Conservation (phyloP, 2,888 invertebrate genomes). For the Ceratothoa steindachneri region DNA sequence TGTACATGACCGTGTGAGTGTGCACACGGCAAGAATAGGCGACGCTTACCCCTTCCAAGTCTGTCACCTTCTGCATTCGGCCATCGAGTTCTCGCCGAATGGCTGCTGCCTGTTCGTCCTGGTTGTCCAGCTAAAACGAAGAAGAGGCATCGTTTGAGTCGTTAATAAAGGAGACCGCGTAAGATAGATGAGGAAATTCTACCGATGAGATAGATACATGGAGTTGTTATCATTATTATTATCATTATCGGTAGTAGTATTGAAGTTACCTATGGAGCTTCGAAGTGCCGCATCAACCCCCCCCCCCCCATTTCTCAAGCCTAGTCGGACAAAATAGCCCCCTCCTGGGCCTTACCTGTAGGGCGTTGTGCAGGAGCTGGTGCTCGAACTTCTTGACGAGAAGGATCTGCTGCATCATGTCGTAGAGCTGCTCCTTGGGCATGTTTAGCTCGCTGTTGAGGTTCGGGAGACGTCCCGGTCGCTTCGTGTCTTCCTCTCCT, state of each 20-base stretch:
- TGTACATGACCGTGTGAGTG: too few species aligned
- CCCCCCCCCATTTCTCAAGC: too few species aligned
- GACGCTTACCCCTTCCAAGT: constrained; percentile 93
- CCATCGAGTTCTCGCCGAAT: constrained; percentile 97
- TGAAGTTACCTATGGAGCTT: too few species aligned
- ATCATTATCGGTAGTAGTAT: too few species aligned
- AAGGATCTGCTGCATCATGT: constrained; percentile 99
- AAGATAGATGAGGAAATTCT: not conserved
- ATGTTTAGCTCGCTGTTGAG: constrained; percentile 89
- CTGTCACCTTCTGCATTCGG: constrained; percentile 90
- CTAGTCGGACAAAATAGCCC: too few species aligned
- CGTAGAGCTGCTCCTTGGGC: constrained; percentile 98
- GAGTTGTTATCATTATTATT: too few species aligned
- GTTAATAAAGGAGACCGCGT: not conserved
- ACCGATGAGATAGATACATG: not conserved
- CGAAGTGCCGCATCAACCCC: too few species aligned
- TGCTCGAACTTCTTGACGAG: constrained; percentile 99
- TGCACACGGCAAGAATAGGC: too few species aligned
- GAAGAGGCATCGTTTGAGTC: too few species aligned
- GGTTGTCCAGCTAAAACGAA: constrained; percentile 85
- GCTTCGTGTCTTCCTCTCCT: constrained; percentile 77
- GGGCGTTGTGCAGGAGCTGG: constrained; percentile 95
- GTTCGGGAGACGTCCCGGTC: constrained; percentile 72
- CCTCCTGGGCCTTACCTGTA: constrained; percentile 74
- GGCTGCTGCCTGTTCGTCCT: constrained; percentile 98